Evolutionary conservation across 2,113 vertebrate species (phyloP), one percentile per base, ranked within the genome.

Genomic region (Cromileptes altivelis): DNA sequence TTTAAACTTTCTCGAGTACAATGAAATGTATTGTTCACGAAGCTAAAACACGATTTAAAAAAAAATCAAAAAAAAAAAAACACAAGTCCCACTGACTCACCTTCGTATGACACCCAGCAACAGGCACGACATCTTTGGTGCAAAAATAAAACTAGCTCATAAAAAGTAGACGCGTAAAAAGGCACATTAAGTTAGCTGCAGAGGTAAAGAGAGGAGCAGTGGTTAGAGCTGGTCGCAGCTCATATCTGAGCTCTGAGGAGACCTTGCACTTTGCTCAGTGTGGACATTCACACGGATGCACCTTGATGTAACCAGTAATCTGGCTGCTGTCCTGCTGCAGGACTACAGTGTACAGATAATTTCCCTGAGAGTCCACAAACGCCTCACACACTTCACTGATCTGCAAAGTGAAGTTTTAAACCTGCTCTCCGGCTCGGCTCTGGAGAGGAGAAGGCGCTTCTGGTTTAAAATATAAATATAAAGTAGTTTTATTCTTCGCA

Each of bases 181-280:
- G 65, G 50, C 70, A 68, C 73, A 76, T 73, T 11, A 75, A 42
- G 74, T 25, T 7, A 40, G 23, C 7, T 65, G 63, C 1, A 1
- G 69, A 73, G 62, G 37, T 0, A 13, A 65, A 6, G 69, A 70
- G 13, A 73, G 78, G 60, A 10, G 82, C 45, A 6, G 12, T 6
- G 70, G 49, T n/a, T 81, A 88, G 33, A 86, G 84, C 50, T 61
- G 81, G 12, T 70, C 77, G 61, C 67, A 9, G 84, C 78, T 94
- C 90, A 87, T 90, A 87, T 92, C 91, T 81, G 78, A 45, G 19
- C 84, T 50, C 33, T 17, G 76, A 81, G 73, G 58, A 87, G 93
- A 93, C 94, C 90, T 95, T 95, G 95, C 80, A 94, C 95, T 95
- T 94, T 93, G 92, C 62, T 84, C 89, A 67, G 83, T 86, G 87